Evolutionary conservation across 2,113 vertebrate genomes (phyloP).

Genomic region (Hypanus sabinus): DNA sequence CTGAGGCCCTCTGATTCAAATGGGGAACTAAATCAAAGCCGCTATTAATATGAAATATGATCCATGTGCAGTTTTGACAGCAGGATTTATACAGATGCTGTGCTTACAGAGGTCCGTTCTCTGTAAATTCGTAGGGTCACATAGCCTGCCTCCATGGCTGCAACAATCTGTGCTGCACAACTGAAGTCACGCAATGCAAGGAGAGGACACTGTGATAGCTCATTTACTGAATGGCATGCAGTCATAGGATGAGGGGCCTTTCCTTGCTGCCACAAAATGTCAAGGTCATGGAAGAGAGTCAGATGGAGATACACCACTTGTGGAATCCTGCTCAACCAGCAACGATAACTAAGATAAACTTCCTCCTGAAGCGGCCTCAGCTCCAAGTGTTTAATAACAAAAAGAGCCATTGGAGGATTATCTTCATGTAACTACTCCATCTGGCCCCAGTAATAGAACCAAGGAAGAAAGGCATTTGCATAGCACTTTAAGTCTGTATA

Average conservation of each 20-base stretch:
- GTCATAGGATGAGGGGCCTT: not conserved
- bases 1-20: constrained; percentile 4
- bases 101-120: not conserved
- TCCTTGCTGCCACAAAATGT: not conserved
- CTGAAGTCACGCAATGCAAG: not conserved
- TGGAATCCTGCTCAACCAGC: not conserved
- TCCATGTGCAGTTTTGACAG: constrained; percentile 8
- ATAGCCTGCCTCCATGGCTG: not conserved
- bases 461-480: not conserved
- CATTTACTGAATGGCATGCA: not conserved
- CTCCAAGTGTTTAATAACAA: not conserved
- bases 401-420: not conserved
- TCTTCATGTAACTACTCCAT: not conserved
- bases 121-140: not conserved
- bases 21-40: constrained; percentile 11
- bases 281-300: not conserved
- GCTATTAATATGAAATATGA: constrained; percentile 27
- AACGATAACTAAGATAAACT: not conserved
- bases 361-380: not conserved
- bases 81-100: constrained; percentile 26
- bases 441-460: not conserved
- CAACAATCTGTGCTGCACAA: not conserved
- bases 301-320: not conserved
- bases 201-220: not conserved
- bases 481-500: not conserved